A percentile compares a stretch with the other conserved stretches of the same genome.
phyloP scores from a whole-genome alignment of 2,797 vertebrate genomes.

The Muscicapa comitata region DNA sequence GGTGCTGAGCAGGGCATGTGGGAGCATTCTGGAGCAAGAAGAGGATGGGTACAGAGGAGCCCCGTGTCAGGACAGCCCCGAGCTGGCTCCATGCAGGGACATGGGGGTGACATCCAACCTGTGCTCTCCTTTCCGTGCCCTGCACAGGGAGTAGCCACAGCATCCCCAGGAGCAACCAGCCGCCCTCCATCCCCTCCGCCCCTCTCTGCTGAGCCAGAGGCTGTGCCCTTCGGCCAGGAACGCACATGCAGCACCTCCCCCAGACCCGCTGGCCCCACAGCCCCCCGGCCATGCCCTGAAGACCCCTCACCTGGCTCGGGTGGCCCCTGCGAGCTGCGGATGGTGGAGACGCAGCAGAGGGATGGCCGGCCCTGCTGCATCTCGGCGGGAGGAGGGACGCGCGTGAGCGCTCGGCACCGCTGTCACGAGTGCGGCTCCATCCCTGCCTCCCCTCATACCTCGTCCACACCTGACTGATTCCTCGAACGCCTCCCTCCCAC shows the following conservation, averaged over 20 bases:
- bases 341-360: conserved; percentile 45
- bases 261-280: background rate
- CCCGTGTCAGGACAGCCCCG: rapidly evolving
- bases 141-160: background rate
- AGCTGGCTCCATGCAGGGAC: background rate
- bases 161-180: background rate
- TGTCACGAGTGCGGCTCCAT: conserved; percentile 19
- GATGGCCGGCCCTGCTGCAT: conserved; percentile 35
- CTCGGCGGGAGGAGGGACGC: conserved; percentile 5
- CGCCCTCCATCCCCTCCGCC: background rate
- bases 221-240: background rate
- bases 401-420: background rate
- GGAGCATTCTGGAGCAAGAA: background rate
- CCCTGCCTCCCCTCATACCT: conserved; percentile 29
- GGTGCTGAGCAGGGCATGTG: background rate
- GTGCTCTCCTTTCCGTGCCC: background rate
- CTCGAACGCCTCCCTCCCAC: background rate
- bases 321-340: conserved; percentile 35
- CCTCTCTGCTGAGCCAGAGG: background rate
- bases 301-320: conserved; percentile 30
- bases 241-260: background rate
- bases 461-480: conserved; percentile 43
- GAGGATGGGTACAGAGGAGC: background rate
- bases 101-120: rapidly evolving
- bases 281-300: background rate